Evolutionary conservation across 2,888 invertebrate species (phyloP).

Genomic region (Plebejus argus): DNA sequence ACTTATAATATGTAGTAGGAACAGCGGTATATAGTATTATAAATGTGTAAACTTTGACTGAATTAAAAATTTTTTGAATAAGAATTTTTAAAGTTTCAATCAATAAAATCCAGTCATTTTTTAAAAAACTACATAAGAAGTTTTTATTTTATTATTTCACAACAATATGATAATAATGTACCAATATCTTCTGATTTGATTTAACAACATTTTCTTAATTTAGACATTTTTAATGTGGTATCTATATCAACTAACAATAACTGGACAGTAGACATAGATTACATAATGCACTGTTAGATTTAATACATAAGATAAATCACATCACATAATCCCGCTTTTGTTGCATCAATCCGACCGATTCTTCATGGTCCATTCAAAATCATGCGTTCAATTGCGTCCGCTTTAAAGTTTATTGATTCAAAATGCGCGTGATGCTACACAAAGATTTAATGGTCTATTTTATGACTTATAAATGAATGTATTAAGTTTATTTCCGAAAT

Average conservation of each 20-base stretch:
- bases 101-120: no score
- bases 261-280: background rate
- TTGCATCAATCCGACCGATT: slow-evolving; percentile 68
- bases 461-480: slow-evolving; percentile 75
- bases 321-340: slow-evolving; percentile 41
- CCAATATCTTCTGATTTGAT: no score
- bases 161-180: no score
- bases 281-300: background rate
- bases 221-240: background rate
- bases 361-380: slow-evolving; percentile 65
- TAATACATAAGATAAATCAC: slow-evolving; percentile 11
- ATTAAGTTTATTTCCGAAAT: slow-evolving; percentile 68
- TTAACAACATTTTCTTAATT: no score
- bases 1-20: background rate
- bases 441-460: slow-evolving; percentile 73
- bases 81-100: no score
- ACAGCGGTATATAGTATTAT: no score
- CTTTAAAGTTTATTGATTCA: slow-evolving; percentile 69
- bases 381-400: slow-evolving; percentile 70
- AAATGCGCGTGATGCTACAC: slow-evolving; percentile 67
- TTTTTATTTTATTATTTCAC: no score
- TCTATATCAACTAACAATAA: background rate
- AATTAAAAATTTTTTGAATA: no score
- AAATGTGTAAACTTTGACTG: no score
- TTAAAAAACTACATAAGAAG: no score